Percentiles rank a stretch among this genome's conserved stretches.
Evolutionary conservation across 2,888 invertebrate species (phyloP).

Genomic region (Lycophotia porphyrea): DNA sequence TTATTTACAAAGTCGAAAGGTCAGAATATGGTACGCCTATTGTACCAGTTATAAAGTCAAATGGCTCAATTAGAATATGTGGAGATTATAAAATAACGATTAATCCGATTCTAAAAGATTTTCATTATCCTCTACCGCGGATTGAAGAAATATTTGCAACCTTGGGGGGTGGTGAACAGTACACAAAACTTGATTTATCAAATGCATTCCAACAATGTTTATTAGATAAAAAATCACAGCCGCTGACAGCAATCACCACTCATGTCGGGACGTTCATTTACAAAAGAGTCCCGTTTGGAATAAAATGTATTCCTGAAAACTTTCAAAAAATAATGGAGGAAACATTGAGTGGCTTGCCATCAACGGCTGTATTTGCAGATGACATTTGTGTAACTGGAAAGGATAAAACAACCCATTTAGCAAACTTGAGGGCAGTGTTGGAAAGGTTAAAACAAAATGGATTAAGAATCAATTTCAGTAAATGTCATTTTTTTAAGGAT

Average conservation of each 20-base stretch:
- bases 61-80: too few relatives aligned
- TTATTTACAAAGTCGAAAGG: too few relatives aligned
- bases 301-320: conserved; percentile 60
- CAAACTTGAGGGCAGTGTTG: conserved; percentile 38
- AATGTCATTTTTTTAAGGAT: conserved; percentile 22
- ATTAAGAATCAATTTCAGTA: conserved; percentile 35
- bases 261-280: conserved; percentile 60
- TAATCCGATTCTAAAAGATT: too few relatives aligned
- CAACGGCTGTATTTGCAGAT: conserved; percentile 47
- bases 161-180: too few relatives aligned
- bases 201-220: conserved; percentile 59
- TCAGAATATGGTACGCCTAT: too few relatives aligned
- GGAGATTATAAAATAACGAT: too few relatives aligned
- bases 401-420: conserved; percentile 22
- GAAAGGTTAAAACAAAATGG: conserved; percentile 35
- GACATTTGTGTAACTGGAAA: conserved; percentile 57
- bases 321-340: conserved; percentile 63
- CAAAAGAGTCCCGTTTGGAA: conserved; percentile 48
- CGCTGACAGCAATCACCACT: conserved; percentile 61
- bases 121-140: too few relatives aligned
- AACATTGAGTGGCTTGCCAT: conserved; percentile 46
- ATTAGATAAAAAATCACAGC: conserved; percentile 51
- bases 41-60: too few relatives aligned
- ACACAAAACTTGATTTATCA: conserved; percentile 60
- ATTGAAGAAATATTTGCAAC: too few relatives aligned